These are phyloP conservation scores for Gastrophysa polygoni DNA, from an alignment of 2,888 invertebrate species.

Conservation along the genomic window DNA sequence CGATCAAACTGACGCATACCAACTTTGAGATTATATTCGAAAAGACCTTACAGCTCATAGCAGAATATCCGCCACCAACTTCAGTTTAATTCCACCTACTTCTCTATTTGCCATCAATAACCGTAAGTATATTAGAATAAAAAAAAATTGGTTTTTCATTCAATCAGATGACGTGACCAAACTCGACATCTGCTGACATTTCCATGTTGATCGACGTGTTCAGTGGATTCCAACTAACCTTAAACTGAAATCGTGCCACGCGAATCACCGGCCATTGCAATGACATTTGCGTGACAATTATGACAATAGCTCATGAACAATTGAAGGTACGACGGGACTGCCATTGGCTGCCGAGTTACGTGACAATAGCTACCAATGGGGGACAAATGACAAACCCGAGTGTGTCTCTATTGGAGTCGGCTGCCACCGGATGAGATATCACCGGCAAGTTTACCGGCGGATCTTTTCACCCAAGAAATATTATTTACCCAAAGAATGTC, in stretches of 20 bases:
- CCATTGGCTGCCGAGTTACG: conserved; percentile 50
- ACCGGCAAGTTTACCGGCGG: conserved; percentile 12
- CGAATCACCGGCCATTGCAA: conserved; percentile 24
- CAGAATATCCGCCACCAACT: too few relatives aligned
- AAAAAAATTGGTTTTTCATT: too few relatives aligned
- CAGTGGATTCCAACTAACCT: not conserved
- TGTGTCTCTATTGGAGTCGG: conserved; percentile 35
- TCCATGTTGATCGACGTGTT: not conserved
- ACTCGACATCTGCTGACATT: not conserved
- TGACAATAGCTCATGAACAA: conserved; percentile 53
- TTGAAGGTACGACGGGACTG: conserved; percentile 42
- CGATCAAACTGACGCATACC: too few relatives aligned
- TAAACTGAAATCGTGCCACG: too few relatives aligned
- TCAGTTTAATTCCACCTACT: too few relatives aligned
- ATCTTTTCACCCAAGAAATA: conserved; percentile 22
- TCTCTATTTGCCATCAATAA: too few relatives aligned
- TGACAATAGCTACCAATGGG: conserved; percentile 54
- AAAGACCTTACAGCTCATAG: too few relatives aligned
- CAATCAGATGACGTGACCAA: not conserved
- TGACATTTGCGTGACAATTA: conserved; percentile 53
- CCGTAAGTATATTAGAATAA: too few relatives aligned
- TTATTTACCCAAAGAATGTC: conserved; percentile 23
- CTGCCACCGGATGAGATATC: conserved; percentile 30
- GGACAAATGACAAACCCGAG: conserved; percentile 34
- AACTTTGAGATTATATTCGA: too few relatives aligned